A percentile compares a stretch with the other conserved stretches of the same genome.
phyloP scores from a whole-genome alignment of 92 coral and sea anemone species.

The Epizoanthus ramosus region DNA sequence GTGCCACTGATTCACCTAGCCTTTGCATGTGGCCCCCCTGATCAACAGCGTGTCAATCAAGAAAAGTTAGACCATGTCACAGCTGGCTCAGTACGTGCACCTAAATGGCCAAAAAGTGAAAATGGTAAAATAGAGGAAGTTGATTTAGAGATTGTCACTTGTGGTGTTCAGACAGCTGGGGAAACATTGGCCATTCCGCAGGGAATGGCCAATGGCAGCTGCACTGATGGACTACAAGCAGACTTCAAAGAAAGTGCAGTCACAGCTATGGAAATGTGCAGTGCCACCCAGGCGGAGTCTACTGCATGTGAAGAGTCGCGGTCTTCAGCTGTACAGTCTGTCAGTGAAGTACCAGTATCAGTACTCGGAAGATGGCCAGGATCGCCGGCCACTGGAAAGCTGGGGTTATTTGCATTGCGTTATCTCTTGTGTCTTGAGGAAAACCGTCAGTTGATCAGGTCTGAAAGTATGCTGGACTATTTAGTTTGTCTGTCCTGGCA shows the following conservation, averaged over 20 bases:
- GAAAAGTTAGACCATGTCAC: background rate
- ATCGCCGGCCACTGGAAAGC: conserved; percentile 61
- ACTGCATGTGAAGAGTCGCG: background rate
- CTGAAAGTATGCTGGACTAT: conserved; percentile 70
- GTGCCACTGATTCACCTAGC: conserved; percentile 80
- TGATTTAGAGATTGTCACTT: background rate
- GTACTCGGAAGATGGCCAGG: conserved; percentile 53
- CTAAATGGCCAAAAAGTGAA: background rate
- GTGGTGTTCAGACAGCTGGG: background rate
- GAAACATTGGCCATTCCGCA: background rate
- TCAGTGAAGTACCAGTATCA: background rate
- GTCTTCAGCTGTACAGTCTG: background rate
- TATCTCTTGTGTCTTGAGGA: conserved; percentile 57
- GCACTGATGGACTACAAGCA: background rate
- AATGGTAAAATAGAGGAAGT: background rate
- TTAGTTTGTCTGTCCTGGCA: conserved; percentile 77
- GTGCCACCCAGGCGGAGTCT: background rate
- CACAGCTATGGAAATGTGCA: background rate
- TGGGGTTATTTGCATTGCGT: conserved; percentile 76
- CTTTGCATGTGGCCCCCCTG: conserved; percentile 66
- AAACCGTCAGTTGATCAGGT: conserved; percentile 58
- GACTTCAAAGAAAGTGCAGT: background rate
- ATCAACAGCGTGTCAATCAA: background rate
- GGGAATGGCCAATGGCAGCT: background rate
- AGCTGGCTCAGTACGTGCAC: background rate